Percentiles rank a stretch among this genome's conserved stretches.
Evolutionary conservation across 2,113 vertebrate species (phyloP).

Genomic region (Mirza zaza): DNA sequence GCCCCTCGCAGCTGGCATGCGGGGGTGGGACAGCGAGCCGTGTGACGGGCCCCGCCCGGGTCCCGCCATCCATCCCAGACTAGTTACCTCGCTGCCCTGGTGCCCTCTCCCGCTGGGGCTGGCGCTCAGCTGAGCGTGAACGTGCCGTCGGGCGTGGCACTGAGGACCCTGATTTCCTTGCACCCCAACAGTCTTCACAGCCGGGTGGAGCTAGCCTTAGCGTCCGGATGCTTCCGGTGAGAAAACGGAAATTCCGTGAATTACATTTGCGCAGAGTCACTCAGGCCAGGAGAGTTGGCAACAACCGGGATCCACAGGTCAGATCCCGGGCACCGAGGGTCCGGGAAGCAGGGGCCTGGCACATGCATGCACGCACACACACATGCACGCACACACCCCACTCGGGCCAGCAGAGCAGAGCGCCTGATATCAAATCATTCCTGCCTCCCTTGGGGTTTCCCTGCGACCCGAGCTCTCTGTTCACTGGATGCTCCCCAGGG

Average conservation of each 20-base stretch:
- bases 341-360: neutral
- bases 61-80: fast-evolving
- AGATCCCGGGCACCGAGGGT: fast-evolving
- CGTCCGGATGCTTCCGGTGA: neutral
- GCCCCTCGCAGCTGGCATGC: fast-evolving
- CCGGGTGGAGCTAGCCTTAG: fast-evolving
- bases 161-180: fast-evolving
- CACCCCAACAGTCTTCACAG: neutral
- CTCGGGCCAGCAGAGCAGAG: neutral
- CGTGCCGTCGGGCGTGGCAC: fast-evolving
- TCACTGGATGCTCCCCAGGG: neutral
- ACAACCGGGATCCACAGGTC: neutral
- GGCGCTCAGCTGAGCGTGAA: fast-evolving
- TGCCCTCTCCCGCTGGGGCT: neutral
- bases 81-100: neutral
- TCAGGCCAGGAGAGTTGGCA: neutral
- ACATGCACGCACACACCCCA: neutral
- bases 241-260: neutral
- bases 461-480: neutral
- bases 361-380: no score
- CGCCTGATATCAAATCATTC: neutral
- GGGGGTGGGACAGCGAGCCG: neutral
- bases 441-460: neutral
- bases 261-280: fast-evolving
- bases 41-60: neutral